phyloP scores from a whole-genome alignment of 2,888 invertebrate genomes.

The Neocrepidodera transversa region DNA sequence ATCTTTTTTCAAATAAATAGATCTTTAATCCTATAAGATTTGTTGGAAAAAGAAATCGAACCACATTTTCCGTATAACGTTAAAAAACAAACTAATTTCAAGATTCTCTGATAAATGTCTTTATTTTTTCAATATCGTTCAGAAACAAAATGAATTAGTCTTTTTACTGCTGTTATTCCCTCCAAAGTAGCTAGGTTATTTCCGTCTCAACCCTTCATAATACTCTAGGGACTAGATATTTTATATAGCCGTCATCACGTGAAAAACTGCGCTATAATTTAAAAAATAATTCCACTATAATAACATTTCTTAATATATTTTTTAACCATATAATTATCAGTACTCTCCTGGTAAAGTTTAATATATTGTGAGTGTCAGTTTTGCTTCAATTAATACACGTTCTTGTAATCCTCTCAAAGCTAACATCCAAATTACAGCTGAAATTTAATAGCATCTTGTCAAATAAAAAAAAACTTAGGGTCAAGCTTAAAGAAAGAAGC shows the following conservation, averaged over 20 bases:
- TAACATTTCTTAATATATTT: no score
- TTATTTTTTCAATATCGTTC: slow-evolving; percentile 1
- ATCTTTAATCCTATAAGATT: slow-evolving; percentile 13
- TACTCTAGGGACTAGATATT: no score
- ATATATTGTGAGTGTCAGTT: no score
- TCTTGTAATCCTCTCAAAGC: not conserved
- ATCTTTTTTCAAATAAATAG: slow-evolving; percentile 6
- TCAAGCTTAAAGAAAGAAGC: slow-evolving; percentile 17
- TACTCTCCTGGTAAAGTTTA: no score
- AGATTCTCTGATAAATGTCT: slow-evolving; percentile 2
- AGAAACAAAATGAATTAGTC: not conserved
- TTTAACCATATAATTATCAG: no score
- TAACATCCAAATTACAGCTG: slow-evolving; percentile 15
- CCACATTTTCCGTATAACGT: slow-evolving; percentile 3
- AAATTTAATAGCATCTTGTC: slow-evolving; percentile 13
- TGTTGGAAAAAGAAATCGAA: not conserved
- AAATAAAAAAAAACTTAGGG: slow-evolving; percentile 15
- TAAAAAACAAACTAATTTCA: slow-evolving; percentile 1
- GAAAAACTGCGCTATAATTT: no score
- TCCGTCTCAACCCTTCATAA: no score
- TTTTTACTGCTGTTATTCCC: not conserved
- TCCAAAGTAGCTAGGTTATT: no score
- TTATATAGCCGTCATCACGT: no score
- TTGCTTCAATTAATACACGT: slow-evolving; percentile 6
- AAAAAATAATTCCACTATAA: no score